phyloP scores from a whole-genome alignment of 2,113 vertebrate species.

The Laterallus jamaicensis region DNA sequence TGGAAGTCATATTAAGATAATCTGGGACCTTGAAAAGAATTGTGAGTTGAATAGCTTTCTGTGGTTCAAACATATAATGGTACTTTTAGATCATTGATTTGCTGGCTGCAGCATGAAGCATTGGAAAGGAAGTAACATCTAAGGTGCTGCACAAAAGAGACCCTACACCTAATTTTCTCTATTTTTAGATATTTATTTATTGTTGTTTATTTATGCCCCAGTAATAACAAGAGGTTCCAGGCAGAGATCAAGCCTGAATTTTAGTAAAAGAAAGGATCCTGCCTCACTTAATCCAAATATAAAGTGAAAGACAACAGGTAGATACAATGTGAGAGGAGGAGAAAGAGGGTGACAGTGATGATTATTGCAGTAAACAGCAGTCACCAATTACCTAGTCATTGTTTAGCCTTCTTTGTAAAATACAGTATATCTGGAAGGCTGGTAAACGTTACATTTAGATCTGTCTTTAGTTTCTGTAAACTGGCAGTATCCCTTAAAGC shows the following conservation, averaged over 20 bases:
- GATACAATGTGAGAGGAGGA: neutral
- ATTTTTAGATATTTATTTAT: neutral
- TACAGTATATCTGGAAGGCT: neutral
- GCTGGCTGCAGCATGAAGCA: neutral
- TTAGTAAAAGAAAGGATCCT: neutral
- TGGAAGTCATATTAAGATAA: slow-evolving; percentile 2
- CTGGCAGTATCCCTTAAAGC: neutral
- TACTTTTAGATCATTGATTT: neutral
- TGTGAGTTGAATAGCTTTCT: neutral
- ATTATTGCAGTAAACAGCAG: slow-evolving; percentile 8
- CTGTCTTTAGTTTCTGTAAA: neutral
- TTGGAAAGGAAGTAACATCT: neutral
- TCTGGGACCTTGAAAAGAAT: neutral
- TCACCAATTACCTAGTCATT: neutral
- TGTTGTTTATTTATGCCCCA: neutral
- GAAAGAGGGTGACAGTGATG: neutral
- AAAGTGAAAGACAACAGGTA: neutral
- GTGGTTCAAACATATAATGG: neutral
- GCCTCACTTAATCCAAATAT: neutral
- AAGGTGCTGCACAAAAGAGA: neutral
- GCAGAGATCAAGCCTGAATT: neutral
- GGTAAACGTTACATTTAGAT: neutral
- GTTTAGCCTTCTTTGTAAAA: neutral
- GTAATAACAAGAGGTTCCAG: neutral
- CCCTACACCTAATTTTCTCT: neutral